A percentile compares a stretch with the other conserved stretches of the same genome.
These are phyloP conservation scores for Acanthis flammea DNA, from an alignment of 2,797 vertebrate species.

Conservation along the genomic window DNA sequence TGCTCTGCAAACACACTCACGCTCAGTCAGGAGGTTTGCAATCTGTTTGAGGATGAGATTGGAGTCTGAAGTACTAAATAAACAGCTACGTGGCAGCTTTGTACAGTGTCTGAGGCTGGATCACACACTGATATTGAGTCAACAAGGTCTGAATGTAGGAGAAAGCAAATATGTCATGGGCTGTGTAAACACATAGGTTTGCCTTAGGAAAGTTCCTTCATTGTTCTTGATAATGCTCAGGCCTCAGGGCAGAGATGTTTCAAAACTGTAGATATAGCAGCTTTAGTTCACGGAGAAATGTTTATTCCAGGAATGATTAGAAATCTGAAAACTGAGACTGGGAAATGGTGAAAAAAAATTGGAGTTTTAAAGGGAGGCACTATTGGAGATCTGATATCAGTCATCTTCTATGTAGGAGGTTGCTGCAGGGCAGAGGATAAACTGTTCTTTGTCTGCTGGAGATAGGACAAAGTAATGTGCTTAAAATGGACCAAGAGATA, in stretches of 20 bases:
- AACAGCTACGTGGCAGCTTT: conserved; percentile 32
- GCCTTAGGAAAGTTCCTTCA: not conserved
- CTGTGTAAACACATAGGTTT: conserved; percentile 27
- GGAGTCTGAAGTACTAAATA: conserved; percentile 26
- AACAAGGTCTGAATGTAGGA: conserved; percentile 13
- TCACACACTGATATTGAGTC: not conserved
- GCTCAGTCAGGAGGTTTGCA: not conserved
- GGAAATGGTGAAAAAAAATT: not conserved
- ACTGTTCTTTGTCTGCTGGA: not conserved
- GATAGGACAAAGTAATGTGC: not conserved
- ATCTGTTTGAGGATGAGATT: not conserved
- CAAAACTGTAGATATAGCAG: not conserved
- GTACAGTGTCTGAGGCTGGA: not conserved
- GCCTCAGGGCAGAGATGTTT: not conserved
- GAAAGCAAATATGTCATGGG: conserved; percentile 17
- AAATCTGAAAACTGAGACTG: not conserved
- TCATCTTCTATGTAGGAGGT: not conserved
- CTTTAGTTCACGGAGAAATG: not conserved
- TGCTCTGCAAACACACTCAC: not conserved
- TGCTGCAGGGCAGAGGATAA: not conserved
- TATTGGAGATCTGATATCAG: not conserved
- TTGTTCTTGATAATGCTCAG: not conserved
- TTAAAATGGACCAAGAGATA: not conserved
- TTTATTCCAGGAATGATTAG: not conserved
- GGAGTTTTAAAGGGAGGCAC: not conserved